Conservation (phyloP, 2,797 vertebrate species). For the Thaleichthys pacificus region DNA sequence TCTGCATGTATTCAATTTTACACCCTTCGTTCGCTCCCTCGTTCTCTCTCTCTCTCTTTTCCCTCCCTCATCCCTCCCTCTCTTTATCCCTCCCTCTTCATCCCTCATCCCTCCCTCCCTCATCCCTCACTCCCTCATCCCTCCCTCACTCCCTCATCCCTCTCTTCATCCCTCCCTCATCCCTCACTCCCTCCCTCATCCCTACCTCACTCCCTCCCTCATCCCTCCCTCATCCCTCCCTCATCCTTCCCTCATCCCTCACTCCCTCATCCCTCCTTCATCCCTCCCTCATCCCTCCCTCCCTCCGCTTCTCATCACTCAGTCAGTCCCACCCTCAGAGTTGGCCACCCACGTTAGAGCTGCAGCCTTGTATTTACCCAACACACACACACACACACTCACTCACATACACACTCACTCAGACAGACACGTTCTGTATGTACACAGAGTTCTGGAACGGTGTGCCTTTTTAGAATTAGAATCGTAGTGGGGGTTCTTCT, state of each 20-base stretch:
- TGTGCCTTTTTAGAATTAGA: not conserved
- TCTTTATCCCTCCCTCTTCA: not conserved
- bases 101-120: not conserved
- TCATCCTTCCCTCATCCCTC: slow-evolving; percentile 5
- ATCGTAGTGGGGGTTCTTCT: not conserved
- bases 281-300: slow-evolving; percentile 7
- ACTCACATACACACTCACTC: not conserved
- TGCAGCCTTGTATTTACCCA: not conserved
- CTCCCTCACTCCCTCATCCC: slow-evolving; percentile 1
- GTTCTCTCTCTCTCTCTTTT: too few relatives aligned
- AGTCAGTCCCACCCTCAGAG: slow-evolving; percentile 5
- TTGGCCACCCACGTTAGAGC: not conserved
- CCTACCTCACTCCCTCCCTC: not conserved
- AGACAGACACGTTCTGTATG: not conserved
- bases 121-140: slow-evolving; percentile 11
- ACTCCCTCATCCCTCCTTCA: slow-evolving; percentile 5
- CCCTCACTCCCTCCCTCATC: not conserved
- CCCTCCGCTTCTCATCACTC: not conserved
- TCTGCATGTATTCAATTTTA: slow-evolving; percentile 46
- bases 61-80: slow-evolving; percentile 1
- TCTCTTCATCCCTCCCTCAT: not conserved
- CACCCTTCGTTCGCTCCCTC: not conserved
- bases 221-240: not conserved
- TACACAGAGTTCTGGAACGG: not conserved
- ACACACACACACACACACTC: slow-evolving; percentile 1